A percentile compares a stretch with the other conserved stretches of the same genome.
phyloP scores from a whole-genome alignment of 1,140 invertebrate genomes.

The Aradophagus sp. region DNA sequence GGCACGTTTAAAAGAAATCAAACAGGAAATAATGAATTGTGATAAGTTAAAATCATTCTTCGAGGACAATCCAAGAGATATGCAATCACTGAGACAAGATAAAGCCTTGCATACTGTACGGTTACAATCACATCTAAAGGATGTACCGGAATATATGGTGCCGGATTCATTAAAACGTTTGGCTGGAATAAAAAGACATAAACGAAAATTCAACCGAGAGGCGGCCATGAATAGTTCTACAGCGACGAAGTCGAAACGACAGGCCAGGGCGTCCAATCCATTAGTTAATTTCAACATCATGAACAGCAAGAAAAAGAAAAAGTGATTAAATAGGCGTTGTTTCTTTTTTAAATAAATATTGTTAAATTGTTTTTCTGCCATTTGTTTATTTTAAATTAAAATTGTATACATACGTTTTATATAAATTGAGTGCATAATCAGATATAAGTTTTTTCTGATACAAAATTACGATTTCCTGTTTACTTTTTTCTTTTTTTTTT shows the following conservation, averaged over 20 bases:
- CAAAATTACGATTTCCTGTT: too few relatives aligned
- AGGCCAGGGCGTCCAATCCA: constrained; percentile 68
- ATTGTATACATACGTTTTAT: too few relatives aligned
- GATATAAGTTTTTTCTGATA: too few relatives aligned
- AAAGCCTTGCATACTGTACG: constrained; percentile 91
- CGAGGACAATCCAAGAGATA: constrained; percentile 94
- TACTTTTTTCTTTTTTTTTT: too few relatives aligned
- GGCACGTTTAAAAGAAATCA: constrained; percentile 96
- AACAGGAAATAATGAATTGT: constrained; percentile 93
- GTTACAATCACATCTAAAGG: constrained; percentile 88
- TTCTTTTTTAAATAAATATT: too few relatives aligned
- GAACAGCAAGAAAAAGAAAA: constrained; percentile 59
- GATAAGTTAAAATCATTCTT: constrained; percentile 96
- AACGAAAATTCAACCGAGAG: constrained; percentile 69
- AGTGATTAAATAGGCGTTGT: constrained; percentile 11
- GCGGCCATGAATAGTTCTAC: constrained; percentile 61
- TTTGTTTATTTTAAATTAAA: too few relatives aligned
- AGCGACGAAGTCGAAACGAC: constrained; percentile 64
- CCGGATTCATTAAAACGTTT: constrained; percentile 83
- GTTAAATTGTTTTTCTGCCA: too few relatives aligned
- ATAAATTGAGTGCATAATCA: too few relatives aligned
- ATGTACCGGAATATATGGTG: constrained; percentile 96
- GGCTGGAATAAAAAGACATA: constrained; percentile 72
- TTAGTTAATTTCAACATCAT: constrained; percentile 62
- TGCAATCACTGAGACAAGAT: constrained; percentile 92